Evolutionary conservation across 1,140 invertebrate species (phyloP).

Genomic region (Ips nitidus): DNA sequence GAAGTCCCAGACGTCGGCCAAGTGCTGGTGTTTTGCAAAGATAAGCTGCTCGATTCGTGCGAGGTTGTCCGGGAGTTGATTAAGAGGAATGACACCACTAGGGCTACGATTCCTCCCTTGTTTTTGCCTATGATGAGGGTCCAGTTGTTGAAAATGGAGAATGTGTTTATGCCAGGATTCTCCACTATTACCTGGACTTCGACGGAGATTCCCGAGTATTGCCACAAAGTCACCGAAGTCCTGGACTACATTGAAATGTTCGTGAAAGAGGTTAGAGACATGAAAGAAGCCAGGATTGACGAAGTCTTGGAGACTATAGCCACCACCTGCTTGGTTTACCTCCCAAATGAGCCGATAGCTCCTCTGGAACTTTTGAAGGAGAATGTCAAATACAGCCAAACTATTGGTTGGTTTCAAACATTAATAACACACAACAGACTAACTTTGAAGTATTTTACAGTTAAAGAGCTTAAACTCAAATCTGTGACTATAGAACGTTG

Average conservation of each 20-base stretch:
- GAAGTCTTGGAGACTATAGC: conserved; percentile 68
- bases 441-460: conserved; percentile 36
- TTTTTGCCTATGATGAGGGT: conserved; percentile 71
- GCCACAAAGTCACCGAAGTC: conserved; percentile 58
- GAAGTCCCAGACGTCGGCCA: conserved; percentile 67
- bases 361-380: conserved; percentile 67
- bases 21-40: conserved; percentile 66
- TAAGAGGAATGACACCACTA: conserved; percentile 59
- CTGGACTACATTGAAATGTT: conserved; percentile 70
- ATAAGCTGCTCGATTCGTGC: conserved; percentile 62
- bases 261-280: conserved; percentile 69
- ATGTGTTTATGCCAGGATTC: conserved; percentile 73
- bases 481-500: conserved; percentile 65
- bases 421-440: background rate
- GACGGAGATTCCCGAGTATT: conserved; percentile 67
- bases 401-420: conserved; percentile 52
- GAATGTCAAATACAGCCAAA: conserved; percentile 59
- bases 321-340: conserved; percentile 64
- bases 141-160: conserved; percentile 67
- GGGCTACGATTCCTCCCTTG: conserved; percentile 60
- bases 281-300: conserved; percentile 75
- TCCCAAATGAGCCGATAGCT: conserved; percentile 65
- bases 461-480: conserved; percentile 59
- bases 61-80: conserved; percentile 63
- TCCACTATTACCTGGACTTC: conserved; percentile 81